Percentiles rank a stretch among this genome's conserved stretches.
Evolutionary conservation across 2,888 invertebrate species (phyloP).

Genomic region (Aquatica leii): DNA sequence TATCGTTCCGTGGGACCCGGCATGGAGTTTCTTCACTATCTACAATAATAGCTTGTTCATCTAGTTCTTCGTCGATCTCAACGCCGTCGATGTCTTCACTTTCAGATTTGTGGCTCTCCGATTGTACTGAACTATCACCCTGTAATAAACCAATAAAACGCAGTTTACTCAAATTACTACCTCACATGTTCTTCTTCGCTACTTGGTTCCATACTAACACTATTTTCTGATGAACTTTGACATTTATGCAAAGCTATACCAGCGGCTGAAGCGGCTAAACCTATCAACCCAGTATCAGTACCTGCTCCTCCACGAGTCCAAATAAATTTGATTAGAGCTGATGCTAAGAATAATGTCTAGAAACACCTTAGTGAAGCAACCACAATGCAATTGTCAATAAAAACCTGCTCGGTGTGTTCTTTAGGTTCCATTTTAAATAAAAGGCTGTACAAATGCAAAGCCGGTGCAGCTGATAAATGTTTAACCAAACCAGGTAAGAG

Average conservation of each 20-base stretch:
- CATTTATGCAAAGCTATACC: constrained; percentile 63
- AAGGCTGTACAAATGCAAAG: constrained; percentile 85
- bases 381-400: neutral
- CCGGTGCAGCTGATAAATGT: constrained; percentile 87
- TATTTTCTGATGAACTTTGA: constrained; percentile 78
- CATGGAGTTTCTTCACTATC: constrained; percentile 62
- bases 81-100: constrained; percentile 61
- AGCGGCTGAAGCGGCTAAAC: constrained; percentile 59
- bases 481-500: constrained; percentile 89
- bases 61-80: constrained; percentile 59
- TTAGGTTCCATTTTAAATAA: constrained; percentile 88
- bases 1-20: constrained; percentile 59
- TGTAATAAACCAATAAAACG: constrained; percentile 44
- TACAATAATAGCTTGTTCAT: constrained; percentile 61
- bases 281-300: constrained; percentile 58
- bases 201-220: constrained; percentile 79
- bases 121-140: constrained; percentile 70
- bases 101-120: constrained; percentile 64
- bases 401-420: constrained; percentile 90
- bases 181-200: constrained; percentile 76
- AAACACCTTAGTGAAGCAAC: constrained; percentile 22
- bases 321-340: constrained; percentile 88
- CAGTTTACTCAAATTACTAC: neutral
- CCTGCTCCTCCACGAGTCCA: constrained; percentile 78
- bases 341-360: constrained; percentile 88